Conservation (phyloP, 2,797 vertebrate genomes). For the Gadopsis bispinosus region DNA sequence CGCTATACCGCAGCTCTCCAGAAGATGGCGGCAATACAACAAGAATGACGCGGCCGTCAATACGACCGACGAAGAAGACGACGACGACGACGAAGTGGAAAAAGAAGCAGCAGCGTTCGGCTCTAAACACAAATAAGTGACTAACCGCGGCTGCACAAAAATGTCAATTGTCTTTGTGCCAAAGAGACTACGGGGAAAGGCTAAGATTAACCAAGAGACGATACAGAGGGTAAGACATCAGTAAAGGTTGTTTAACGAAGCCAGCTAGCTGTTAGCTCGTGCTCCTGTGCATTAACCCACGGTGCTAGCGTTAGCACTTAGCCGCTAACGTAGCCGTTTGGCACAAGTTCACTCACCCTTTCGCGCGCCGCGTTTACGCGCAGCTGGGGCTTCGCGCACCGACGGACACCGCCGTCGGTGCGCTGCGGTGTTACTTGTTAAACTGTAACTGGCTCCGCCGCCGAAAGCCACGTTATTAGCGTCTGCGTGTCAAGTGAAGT, state of each 20-base stretch:
- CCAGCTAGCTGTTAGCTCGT: neutral
- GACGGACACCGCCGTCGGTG: too few species aligned
- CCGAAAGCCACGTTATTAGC: neutral
- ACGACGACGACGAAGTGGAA: neutral
- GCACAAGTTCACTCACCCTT: too few species aligned
- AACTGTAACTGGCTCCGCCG: too few species aligned
- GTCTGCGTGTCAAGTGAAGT: fast-evolving
- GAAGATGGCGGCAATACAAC: slow-evolving; percentile 10
- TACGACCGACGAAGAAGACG: slow-evolving; percentile 24
- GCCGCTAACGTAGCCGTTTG: neutral
- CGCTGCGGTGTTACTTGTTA: too few species aligned
- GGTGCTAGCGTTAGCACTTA: slow-evolving; percentile 9
- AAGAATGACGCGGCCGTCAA: fast-evolving
- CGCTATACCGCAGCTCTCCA: neutral
- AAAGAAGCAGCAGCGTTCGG: neutral
- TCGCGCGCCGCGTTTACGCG: too few species aligned
- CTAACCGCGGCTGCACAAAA: fast-evolving
- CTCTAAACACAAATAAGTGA: neutral
- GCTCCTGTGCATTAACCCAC: fast-evolving
- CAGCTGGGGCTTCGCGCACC: too few species aligned
- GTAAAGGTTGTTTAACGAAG: neutral
- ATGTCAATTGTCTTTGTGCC: slow-evolving; percentile 95
- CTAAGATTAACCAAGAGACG: slow-evolving; percentile 91
- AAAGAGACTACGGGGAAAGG: slow-evolving; percentile 89
- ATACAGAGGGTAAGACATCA: slow-evolving; percentile 88